Base-by-base conservation (phyloP, 2,797 vertebrate genomes). In the Paedocypris micromegethes region DNA sequence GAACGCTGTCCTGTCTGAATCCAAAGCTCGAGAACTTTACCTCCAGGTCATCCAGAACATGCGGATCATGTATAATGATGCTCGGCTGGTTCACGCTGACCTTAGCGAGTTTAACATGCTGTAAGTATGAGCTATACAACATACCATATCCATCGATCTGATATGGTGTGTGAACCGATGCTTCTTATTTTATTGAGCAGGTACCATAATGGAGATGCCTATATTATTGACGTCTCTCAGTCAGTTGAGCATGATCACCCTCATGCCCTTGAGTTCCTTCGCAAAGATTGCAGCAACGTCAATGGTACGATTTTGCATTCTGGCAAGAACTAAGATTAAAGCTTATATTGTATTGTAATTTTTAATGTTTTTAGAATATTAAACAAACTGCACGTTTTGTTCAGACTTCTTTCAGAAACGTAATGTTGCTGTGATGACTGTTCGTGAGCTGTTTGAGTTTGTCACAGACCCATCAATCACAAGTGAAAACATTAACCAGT, bases 41-140 rank as follows among this genome's bases (percentile, higher is more conserved):
- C 83, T 96, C 38, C 92, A 96, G 75, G 83, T 97, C 63, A 90
- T 98, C 3, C 90, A 95, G 64, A 89, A 94, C 83, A 95, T 98
- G 93, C 91, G 95, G 69, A 89, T 80, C 71, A 97, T 98, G 92
- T 98, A 94, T 72, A 94, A 95, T 75, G 90, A 93, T 0, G 96
- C 96, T 8, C 89, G 89, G 0, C 91, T 98, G 2, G 94, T 98
- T 72, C 96, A 98, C 0, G 95, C 96, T 0, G 96, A 98, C 86
- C 95, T 98, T 81, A 98, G 96, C 81, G 95, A 98, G 88, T 98
- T 95, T 83, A 98, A 98, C 78, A 93, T 98, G 82, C 84, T 98
- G 96, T 98, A 84, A 79, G 94, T 86, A 55, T 2, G n/a, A 4
- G 9, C 44, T n/a, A 23, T 8, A 23, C 23, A 23, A 23, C 23